Evolutionary conservation across 1,140 invertebrate species (phyloP).

Genomic region (Lasioglossum baleicum): DNA sequence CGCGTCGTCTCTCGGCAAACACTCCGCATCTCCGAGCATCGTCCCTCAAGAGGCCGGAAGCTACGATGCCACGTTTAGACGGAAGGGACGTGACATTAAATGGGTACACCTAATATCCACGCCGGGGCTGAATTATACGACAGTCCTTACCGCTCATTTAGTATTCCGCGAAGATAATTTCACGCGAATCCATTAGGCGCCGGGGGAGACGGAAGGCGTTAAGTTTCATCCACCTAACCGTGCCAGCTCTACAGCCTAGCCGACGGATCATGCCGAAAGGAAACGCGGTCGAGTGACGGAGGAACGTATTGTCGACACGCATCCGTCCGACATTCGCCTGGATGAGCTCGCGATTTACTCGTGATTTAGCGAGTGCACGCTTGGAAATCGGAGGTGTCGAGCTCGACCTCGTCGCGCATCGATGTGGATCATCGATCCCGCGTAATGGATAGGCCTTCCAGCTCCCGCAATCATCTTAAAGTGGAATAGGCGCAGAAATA

Average conservation of each 20-base stretch:
- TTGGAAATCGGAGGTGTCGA: neutral
- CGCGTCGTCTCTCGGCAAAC: neutral
- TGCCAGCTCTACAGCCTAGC: neutral
- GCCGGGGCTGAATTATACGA: slow-evolving; percentile 62
- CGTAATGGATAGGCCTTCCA: too few relatives aligned
- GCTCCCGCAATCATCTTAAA: too few relatives aligned
- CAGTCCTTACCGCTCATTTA: slow-evolving; percentile 65
- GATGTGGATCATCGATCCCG: neutral
- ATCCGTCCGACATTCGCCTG: neutral
- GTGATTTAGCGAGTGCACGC: slow-evolving; percentile 20
- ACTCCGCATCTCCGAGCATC: neutral
- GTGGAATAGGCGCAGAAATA: too few relatives aligned
- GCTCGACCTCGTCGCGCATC: neutral
- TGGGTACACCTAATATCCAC: slow-evolving; percentile 65
- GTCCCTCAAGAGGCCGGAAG: slow-evolving; percentile 50
- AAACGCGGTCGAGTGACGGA: slow-evolving; percentile 2
- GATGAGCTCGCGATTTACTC: neutral
- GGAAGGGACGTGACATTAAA: slow-evolving; percentile 65
- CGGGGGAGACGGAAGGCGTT: slow-evolving; percentile 30
- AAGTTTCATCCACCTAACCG: slow-evolving; percentile 38
- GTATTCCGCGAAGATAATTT: slow-evolving; percentile 68
- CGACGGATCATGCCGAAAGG: slow-evolving; percentile 11
- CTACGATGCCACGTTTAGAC: slow-evolving; percentile 53
- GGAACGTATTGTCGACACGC: slow-evolving; percentile 1
- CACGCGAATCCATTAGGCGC: slow-evolving; percentile 59